These are phyloP conservation scores for Aurelia aurita complex sp. Pacific DNA, from an alignment of 30 jellyfish, hydroid and myxozoan genomes.

Conservation along the genomic window DNA sequence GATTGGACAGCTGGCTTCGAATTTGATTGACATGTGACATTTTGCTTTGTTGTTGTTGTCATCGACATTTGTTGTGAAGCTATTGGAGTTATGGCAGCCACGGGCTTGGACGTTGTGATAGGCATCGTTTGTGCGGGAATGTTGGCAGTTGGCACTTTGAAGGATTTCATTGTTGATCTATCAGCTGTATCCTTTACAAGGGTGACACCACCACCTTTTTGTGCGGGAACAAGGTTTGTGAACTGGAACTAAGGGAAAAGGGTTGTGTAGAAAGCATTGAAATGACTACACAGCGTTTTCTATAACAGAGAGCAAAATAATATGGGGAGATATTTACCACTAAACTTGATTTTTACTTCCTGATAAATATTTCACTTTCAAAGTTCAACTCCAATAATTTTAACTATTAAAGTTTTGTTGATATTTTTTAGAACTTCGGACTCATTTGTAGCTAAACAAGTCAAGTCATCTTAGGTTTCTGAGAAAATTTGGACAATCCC, in stretches of 20 bases:
- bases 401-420: too few relatives aligned
- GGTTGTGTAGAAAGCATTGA: too few relatives aligned
- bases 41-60: not conserved
- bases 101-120: not conserved
- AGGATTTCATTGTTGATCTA: not conserved
- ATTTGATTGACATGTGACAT: not conserved
- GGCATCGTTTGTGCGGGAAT: not conserved
- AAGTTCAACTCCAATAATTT: too few relatives aligned
- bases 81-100: not conserved
- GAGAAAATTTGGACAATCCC: too few relatives aligned
- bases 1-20: not conserved
- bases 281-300: too few relatives aligned
- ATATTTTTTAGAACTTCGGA: too few relatives aligned
- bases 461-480: too few relatives aligned
- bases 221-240: conserved; percentile 86
- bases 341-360: too few relatives aligned
- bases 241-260: conserved; percentile 55
- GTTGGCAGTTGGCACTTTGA: not conserved
- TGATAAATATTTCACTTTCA: too few relatives aligned
- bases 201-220: conserved; percentile 80
- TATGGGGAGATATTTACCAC: too few relatives aligned
- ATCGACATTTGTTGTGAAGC: not conserved
- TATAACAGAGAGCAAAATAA: too few relatives aligned
- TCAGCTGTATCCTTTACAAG: conserved; percentile 76
- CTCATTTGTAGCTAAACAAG: too few relatives aligned